A percentile compares a stretch with the other conserved stretches of the same genome.
Evolutionary conservation across 1,140 invertebrate species (phyloP).

Genomic region (Galleria mellonella): DNA sequence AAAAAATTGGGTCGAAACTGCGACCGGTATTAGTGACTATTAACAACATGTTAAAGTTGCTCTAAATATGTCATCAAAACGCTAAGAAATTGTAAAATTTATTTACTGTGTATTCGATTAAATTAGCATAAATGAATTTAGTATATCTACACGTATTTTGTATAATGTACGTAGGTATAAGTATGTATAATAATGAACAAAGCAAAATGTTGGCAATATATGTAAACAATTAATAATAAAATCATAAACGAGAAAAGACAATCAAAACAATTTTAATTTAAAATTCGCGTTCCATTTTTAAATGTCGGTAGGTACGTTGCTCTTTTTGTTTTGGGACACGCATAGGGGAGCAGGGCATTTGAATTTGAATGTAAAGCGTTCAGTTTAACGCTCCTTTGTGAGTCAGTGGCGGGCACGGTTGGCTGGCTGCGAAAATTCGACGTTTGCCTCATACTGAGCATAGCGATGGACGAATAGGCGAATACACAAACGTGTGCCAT

Average conservation of each 20-base stretch:
- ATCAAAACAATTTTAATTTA: background rate
- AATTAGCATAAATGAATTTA: too few species aligned
- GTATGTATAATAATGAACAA: too few species aligned
- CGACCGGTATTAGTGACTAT: conserved; percentile 42
- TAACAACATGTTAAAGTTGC: conserved; percentile 45
- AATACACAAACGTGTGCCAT: background rate
- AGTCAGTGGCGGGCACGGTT: conserved; percentile 41
- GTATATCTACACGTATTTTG: too few species aligned
- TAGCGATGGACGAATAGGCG: conserved; percentile 7
- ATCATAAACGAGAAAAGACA: background rate
- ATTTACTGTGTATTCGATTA: too few species aligned
- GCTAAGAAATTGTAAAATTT: background rate
- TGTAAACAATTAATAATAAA: too few species aligned
- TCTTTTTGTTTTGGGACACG: conserved; percentile 7
- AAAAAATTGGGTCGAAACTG: conserved; percentile 32
- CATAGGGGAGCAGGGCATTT: conserved; percentile 14
- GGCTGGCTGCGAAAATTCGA: conserved; percentile 56
- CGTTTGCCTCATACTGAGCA: conserved; percentile 16
- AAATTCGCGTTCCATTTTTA: conserved; percentile 2
- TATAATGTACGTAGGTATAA: too few species aligned
- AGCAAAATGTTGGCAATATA: too few species aligned
- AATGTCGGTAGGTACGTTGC: background rate
- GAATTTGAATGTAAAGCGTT: conserved; percentile 30
- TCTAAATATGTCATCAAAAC: conserved; percentile 37
- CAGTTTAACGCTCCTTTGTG: conserved; percentile 40